Evolutionary conservation across 2,797 vertebrate species (phyloP).

Genomic region (Podarcis siculus): DNA sequence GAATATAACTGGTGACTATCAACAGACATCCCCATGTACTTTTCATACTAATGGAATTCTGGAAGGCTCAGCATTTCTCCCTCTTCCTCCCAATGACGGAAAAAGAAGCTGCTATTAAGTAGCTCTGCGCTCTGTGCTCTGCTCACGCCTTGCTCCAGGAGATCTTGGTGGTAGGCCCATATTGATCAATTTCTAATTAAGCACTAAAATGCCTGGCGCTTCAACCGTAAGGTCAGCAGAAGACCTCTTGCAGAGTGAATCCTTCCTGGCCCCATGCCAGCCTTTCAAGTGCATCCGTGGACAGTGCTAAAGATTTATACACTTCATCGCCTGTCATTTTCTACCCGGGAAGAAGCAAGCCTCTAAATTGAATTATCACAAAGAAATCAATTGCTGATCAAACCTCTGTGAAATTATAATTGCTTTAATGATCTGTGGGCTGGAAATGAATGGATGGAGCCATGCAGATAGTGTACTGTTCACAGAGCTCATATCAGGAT

Average conservation of each 20-base stretch:
- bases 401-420: slow-evolving; percentile 75
- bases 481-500: slow-evolving; percentile 57
- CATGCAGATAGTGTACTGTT: slow-evolving; percentile 36
- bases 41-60: background rate
- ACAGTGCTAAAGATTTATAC: slow-evolving; percentile 30
- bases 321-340: slow-evolving; percentile 61
- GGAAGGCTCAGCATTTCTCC: background rate
- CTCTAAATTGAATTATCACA: slow-evolving; percentile 74
- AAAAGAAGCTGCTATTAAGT: background rate
- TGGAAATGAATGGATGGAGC: slow-evolving; percentile 42
- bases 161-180: slow-evolving; percentile 21
- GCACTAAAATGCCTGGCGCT: slow-evolving; percentile 3
- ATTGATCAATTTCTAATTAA: slow-evolving; percentile 41
- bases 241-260: background rate
- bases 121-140: background rate
- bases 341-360: slow-evolving; percentile 57
- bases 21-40: background rate
- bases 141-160: slow-evolving; percentile 12
- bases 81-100: background rate
- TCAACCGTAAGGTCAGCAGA: background rate
- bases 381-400: slow-evolving; percentile 75
- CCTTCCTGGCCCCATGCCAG: slow-evolving; percentile 22
- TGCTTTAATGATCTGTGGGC: slow-evolving; percentile 69
- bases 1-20: background rate
- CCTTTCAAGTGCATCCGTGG: background rate